Evolutionary conservation across 2,888 invertebrate species (phyloP).

Genomic region (Dorcus hopei): DNA sequence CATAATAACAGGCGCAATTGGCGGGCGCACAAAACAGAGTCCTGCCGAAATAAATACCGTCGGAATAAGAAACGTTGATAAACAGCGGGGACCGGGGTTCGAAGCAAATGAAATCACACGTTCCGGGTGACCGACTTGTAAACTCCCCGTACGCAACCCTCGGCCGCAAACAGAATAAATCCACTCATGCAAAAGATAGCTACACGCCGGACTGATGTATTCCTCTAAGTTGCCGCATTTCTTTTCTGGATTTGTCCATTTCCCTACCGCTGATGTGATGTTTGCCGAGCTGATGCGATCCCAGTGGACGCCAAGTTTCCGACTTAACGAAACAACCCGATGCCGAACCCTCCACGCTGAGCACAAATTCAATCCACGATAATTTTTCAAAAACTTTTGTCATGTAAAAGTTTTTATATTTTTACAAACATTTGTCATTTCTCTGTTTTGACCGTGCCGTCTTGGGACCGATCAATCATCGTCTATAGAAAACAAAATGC

Average conservation of each 20-base stretch:
- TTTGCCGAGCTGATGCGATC: constrained; percentile 46
- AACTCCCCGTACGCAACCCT: constrained; percentile 33
- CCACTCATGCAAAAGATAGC: constrained; percentile 45
- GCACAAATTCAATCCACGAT: constrained; percentile 45
- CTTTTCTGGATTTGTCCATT: constrained; percentile 35
- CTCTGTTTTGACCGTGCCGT: constrained; percentile 44
- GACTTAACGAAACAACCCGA: constrained; percentile 40
- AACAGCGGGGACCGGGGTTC: constrained; percentile 32
- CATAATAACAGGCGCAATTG: constrained; percentile 32
- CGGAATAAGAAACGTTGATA: constrained; percentile 31
- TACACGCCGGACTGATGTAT: constrained; percentile 27
- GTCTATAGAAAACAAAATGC: constrained; percentile 24
- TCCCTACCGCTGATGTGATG: constrained; percentile 40
- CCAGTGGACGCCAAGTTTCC: constrained; percentile 41
- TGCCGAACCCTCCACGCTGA: constrained; percentile 22
- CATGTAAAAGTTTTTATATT: constrained; percentile 44
- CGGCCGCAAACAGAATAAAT: constrained; percentile 44
- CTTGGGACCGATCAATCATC: constrained; percentile 43
- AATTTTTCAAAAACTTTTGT: constrained; percentile 48
- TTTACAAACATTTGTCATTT: constrained; percentile 45
- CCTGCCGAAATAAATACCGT: constrained; percentile 2
- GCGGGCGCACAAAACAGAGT: constrained; percentile 5
- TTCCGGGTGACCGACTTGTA: constrained; percentile 31
- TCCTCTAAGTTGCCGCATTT: constrained; percentile 20
- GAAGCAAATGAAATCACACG: constrained; percentile 43